Conservation (phyloP, 2,888 invertebrate species). For the Nasonia oneida region DNA sequence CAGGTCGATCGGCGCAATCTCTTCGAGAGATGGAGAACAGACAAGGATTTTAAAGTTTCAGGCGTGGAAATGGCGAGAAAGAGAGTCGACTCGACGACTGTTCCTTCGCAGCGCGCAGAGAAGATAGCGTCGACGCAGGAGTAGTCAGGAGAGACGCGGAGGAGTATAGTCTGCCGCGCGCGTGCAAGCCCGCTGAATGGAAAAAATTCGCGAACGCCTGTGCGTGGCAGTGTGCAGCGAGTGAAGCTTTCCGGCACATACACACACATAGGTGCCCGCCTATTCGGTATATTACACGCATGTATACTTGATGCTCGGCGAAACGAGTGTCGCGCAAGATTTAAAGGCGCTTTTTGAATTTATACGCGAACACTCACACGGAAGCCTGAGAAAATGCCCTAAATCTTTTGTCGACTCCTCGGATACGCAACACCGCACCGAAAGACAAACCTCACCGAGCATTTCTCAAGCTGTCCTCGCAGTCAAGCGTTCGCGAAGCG, state of each 20-base stretch:
- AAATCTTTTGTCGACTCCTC: no score
- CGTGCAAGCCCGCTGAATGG: neutral
- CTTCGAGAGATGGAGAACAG: constrained; percentile 50
- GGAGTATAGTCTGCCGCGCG: neutral
- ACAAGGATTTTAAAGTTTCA: constrained; percentile 58
- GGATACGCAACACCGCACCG: neutral
- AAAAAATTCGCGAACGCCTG: constrained; percentile 36
- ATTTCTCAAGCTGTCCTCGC: neutral
- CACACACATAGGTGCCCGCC: neutral
- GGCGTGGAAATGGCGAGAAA: constrained; percentile 31
- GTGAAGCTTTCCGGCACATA: neutral
- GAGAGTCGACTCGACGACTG: neutral
- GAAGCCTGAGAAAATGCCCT: no score
- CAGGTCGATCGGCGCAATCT: constrained; percentile 31
- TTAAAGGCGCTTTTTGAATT: neutral
- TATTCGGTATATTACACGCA: neutral
- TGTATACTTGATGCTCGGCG: neutral
- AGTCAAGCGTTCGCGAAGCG: neutral
- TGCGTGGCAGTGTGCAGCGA: neutral
- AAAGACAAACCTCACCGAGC: neutral
- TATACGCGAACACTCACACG: neutral
- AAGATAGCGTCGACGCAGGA: neutral
- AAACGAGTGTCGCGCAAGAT: neutral
- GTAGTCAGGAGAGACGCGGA: neutral
- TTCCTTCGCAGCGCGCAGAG: neutral